Conservation (phyloP, 2,113 vertebrate genomes). For the Bambusicola thoracicus region DNA sequence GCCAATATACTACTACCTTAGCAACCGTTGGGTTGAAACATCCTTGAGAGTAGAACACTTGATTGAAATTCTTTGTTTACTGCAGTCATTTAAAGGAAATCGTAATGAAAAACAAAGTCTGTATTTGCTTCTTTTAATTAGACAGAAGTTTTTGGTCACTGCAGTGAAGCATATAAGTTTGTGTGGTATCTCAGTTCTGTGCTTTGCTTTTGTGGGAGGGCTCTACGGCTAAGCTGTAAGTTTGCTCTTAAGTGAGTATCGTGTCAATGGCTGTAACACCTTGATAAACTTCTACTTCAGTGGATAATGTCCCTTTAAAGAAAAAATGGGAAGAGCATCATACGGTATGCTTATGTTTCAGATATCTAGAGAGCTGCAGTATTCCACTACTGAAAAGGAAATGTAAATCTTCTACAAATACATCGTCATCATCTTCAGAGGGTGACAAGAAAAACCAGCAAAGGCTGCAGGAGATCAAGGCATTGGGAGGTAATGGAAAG, state of each 20-base stretch:
- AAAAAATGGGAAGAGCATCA: constrained; percentile 5
- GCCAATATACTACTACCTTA: too few relatives aligned
- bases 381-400: constrained; percentile 87
- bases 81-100: neutral
- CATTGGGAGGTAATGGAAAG: constrained; percentile 71
- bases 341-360: constrained; percentile 38
- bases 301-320: neutral
- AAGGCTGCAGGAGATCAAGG: constrained; percentile 32
- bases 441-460: constrained; percentile 78
- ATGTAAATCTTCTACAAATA: constrained; percentile 78
- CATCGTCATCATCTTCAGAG: constrained; percentile 83
- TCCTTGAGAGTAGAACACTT: neutral
- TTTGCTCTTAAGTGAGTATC: neutral
- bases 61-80: neutral
- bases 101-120: neutral
- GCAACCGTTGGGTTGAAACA: neutral
- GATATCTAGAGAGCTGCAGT: constrained; percentile 88
- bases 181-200: neutral
- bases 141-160: neutral
- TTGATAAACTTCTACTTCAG: neutral
- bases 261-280: neutral
- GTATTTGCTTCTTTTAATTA: neutral
- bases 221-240: neutral
- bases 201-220: neutral
- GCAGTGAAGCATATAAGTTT: neutral